A percentile compares a stretch with the other conserved stretches of the same genome.
phyloP scores from a whole-genome alignment of 2,888 invertebrate species.

The Acleris cristana region DNA sequence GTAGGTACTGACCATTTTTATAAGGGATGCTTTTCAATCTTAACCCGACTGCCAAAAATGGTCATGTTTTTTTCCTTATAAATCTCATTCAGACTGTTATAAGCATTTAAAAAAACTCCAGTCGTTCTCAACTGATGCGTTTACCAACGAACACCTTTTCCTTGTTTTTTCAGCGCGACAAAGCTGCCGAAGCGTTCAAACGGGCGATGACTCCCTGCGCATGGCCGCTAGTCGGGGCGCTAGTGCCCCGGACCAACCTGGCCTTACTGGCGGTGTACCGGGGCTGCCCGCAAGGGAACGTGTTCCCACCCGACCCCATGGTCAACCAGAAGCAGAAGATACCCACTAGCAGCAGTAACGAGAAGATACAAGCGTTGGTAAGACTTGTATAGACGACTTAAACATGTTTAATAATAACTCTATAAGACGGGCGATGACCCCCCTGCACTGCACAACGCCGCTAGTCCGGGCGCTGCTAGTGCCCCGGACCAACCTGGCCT shows the following conservation, averaged over 20 bases:
- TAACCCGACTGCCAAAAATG: too few species aligned
- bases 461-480: too few species aligned
- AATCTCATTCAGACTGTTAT: too few species aligned
- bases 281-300: conserved; percentile 50
- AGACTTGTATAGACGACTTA: not conserved
- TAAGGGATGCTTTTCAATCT: too few species aligned
- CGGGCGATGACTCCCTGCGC: conserved; percentile 57
- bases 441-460: too few species aligned
- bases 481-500: too few species aligned
- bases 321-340: conserved; percentile 53
- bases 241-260: conserved; percentile 69
- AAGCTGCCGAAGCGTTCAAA: conserved; percentile 56
- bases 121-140: too few species aligned
- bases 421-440: too few species aligned
- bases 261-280: conserved; percentile 70
- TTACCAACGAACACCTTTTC: not conserved
- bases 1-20: too few species aligned
- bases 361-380: conserved; percentile 3
- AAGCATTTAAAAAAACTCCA: too few species aligned
- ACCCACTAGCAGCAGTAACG: not conserved
- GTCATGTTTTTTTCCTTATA: too few species aligned
- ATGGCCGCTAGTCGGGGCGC: conserved; percentile 70
- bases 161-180: conserved; percentile 53
- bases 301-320: conserved; percentile 51
- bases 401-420: too few species aligned